Evolutionary conservation across 2,888 invertebrate genomes (phyloP).

Genomic region (Hybos culiciformis): DNA sequence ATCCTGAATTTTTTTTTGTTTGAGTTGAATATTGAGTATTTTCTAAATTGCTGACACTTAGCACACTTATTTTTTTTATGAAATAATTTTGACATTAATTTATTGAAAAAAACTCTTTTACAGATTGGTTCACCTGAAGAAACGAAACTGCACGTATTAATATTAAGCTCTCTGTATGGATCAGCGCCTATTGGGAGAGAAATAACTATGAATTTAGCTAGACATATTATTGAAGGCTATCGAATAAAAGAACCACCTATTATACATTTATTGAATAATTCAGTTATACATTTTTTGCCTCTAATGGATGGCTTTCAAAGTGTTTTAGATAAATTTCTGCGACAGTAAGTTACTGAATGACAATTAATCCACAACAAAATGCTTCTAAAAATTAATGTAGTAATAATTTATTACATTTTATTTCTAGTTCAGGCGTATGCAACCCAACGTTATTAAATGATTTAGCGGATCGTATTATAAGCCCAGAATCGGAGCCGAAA

Average conservation of each 20-base stretch:
- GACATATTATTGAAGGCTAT: conserved; percentile 65
- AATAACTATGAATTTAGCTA: conserved; percentile 63
- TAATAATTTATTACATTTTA: neutral
- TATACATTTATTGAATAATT: conserved; percentile 47
- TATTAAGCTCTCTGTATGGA: conserved; percentile 72
- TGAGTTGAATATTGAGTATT: too few species aligned
- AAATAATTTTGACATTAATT: too few species aligned
- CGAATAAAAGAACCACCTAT: conserved; percentile 52
- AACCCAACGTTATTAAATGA: conserved; percentile 37
- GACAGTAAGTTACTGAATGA: conserved; percentile 31
- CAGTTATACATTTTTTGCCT: conserved; percentile 71
- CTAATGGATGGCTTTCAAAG: conserved; percentile 26
- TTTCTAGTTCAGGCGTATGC: conserved; percentile 26
- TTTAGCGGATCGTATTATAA: conserved; percentile 51
- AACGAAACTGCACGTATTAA: conserved; percentile 64
- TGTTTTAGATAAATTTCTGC: conserved; percentile 23
- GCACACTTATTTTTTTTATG: too few species aligned
- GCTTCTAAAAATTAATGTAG: neutral
- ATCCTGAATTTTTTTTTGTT: too few species aligned
- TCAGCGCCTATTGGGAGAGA: conserved; percentile 77
- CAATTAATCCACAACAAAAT: neutral
- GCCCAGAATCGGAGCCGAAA: conserved; percentile 23
- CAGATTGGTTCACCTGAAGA: conserved; percentile 67
- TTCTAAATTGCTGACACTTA: too few species aligned
- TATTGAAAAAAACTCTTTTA: conserved; percentile 16